Conservation (phyloP, 2,797 vertebrate species). For the Myotis vivesi region DNA sequence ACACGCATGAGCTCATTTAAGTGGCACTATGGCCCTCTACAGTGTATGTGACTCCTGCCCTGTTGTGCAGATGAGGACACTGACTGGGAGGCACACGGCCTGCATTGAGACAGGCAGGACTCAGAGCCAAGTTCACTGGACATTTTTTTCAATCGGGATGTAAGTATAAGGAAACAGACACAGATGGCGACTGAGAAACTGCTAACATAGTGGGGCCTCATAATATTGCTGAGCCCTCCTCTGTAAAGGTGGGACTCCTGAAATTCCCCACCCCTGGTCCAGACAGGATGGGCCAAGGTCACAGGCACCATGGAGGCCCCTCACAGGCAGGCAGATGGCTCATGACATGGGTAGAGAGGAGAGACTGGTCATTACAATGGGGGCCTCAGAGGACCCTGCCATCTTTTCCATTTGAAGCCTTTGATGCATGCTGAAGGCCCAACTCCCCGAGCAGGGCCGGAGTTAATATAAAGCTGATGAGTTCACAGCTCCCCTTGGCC, state of each 20-base stretch:
- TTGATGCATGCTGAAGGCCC: background rate
- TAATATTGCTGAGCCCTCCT: background rate
- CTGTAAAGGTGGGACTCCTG: background rate
- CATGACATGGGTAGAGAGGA: background rate
- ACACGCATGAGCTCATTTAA: background rate
- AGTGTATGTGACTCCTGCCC: background rate
- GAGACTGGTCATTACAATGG: fast-evolving
- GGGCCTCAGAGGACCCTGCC: background rate
- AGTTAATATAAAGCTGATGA: background rate
- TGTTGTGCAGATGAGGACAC: background rate
- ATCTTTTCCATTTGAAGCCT: background rate
- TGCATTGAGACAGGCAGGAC: background rate
- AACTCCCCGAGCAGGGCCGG: background rate
- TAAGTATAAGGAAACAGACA: background rate
- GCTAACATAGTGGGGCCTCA: too few relatives aligned
- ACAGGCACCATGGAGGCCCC: background rate
- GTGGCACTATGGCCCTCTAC: background rate
- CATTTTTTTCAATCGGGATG: background rate
- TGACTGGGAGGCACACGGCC: background rate
- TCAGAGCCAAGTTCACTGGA: background rate
- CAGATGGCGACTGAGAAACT: background rate
- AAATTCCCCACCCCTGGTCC: background rate
- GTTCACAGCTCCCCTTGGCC: background rate
- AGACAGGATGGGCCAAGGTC: background rate
- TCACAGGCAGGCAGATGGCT: background rate